phyloP scores from a whole-genome alignment of 2,113 vertebrate genomes.

The Polypterus senegalus region DNA sequence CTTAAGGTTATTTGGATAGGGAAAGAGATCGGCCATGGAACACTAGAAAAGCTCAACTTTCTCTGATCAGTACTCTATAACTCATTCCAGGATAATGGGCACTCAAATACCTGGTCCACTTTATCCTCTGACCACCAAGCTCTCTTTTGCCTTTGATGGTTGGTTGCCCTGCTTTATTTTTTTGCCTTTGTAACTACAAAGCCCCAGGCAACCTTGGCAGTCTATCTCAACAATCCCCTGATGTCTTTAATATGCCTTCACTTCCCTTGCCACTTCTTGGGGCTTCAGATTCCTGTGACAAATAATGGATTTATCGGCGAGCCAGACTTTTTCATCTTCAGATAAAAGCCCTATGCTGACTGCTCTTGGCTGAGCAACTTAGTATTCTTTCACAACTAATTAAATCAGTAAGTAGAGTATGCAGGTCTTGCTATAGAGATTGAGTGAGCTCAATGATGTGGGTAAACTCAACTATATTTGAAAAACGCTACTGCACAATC shows the following conservation, averaged over 20 bases:
- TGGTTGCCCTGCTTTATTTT: too few relatives aligned
- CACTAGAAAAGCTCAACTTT: too few relatives aligned
- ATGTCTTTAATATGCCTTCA: background rate
- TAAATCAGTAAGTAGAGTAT: constrained; percentile 1
- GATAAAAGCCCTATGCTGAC: constrained; percentile 4
- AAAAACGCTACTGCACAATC: too few relatives aligned
- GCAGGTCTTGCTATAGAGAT: constrained; percentile 4
- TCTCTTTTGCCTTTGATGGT: too few relatives aligned
- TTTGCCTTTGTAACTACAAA: too few relatives aligned
- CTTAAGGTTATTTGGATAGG: too few relatives aligned
- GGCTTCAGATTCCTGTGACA: constrained; percentile 5
- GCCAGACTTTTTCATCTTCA: constrained; percentile 5
- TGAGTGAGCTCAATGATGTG: constrained; percentile 20
- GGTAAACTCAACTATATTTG: background rate
- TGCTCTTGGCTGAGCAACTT: constrained; percentile 6
- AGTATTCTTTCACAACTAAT: constrained; percentile 7
- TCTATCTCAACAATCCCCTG: background rate
- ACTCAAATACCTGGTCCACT: too few relatives aligned
- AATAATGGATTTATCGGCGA: background rate
- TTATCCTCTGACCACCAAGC: too few relatives aligned
- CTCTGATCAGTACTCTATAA: too few relatives aligned
- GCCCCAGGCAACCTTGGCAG: too few relatives aligned
- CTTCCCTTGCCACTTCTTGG: constrained; percentile 1
- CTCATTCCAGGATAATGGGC: too few relatives aligned
- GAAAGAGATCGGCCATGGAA: too few relatives aligned